A percentile compares a stretch with the other conserved stretches of the same genome.
Conservation (phyloP, 92 coral and sea anemone genomes). For the Epizoanthus rinbou region DNA sequence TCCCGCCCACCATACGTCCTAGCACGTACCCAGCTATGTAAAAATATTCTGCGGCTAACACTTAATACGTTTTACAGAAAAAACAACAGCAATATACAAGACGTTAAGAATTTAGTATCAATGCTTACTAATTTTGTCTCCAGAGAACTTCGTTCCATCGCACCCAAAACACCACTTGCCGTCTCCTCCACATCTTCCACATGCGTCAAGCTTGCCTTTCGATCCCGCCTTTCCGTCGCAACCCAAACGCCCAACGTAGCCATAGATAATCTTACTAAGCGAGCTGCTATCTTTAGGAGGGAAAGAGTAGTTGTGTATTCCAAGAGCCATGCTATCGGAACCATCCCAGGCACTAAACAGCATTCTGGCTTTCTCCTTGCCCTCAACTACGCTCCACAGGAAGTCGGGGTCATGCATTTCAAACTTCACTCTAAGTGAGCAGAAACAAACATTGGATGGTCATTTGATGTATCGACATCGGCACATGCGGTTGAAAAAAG, state of each 20-base stretch:
- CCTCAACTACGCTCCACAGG: conserved; percentile 72
- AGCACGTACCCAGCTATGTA: too few species aligned
- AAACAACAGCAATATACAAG: too few species aligned
- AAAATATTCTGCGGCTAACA: too few species aligned
- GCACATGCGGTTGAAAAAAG: too few species aligned
- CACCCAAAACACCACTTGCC: conserved; percentile 69
- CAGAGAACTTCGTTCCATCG: conserved; percentile 59
- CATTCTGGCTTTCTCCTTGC: conserved; percentile 38
- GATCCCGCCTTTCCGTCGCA: conserved; percentile 76
- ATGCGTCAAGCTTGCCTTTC: conserved; percentile 54
- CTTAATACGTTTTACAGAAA: too few species aligned
- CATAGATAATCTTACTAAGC: conserved; percentile 51
- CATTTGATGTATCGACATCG: too few species aligned
- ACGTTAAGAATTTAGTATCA: background rate
- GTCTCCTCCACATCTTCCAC: conserved; percentile 76
- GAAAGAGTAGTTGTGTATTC: conserved; percentile 50
- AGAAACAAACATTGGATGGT: background rate
- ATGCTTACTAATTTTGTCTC: conserved; percentile 61
- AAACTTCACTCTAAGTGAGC: conserved; percentile 56
- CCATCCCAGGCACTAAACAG: conserved; percentile 73
- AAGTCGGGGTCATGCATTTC: conserved; percentile 54
- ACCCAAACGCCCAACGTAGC: conserved; percentile 48
- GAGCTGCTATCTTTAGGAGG: conserved; percentile 54
- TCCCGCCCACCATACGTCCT: too few species aligned
- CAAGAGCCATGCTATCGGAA: conserved; percentile 55